These are phyloP conservation scores for Coccyzus lansbergi DNA, from an alignment of 2,797 vertebrate species.

Conservation along the genomic window DNA sequence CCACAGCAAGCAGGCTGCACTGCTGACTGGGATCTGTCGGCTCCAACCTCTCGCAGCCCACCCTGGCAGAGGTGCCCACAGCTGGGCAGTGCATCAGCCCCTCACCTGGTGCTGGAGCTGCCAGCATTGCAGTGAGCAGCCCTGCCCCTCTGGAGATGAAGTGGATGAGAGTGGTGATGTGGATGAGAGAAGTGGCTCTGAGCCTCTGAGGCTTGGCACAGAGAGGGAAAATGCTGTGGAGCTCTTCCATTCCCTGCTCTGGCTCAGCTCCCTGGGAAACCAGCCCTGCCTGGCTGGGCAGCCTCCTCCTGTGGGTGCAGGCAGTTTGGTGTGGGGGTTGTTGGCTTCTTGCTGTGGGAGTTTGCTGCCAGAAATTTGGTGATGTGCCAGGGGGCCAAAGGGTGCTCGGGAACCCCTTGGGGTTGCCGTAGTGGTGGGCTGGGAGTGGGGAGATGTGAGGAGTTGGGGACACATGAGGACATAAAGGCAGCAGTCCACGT, in stretches of 20 bases:
- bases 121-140: neutral
- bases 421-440: neutral
- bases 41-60: neutral
- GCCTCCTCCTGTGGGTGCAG: too few relatives aligned
- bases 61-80: accelerated
- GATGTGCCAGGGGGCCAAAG: neutral
- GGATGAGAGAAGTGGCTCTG: neutral
- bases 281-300: neutral
- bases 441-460: neutral
- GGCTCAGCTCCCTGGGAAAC: neutral
- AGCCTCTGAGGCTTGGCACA: neutral
- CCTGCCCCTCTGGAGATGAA: neutral
- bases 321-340: too few relatives aligned
- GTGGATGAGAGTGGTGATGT: accelerated
- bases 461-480: neutral
- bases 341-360: too few relatives aligned
- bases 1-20: neutral
- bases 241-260: neutral
- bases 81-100: neutral
- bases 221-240: neutral
- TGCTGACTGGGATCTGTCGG: neutral
- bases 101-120: neutral
- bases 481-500: accelerated
- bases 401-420: neutral
- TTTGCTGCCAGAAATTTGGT: neutral